Base-by-base conservation (phyloP, 1,140 invertebrate genomes). In the Pemphigus obesinymphae region DNA sequence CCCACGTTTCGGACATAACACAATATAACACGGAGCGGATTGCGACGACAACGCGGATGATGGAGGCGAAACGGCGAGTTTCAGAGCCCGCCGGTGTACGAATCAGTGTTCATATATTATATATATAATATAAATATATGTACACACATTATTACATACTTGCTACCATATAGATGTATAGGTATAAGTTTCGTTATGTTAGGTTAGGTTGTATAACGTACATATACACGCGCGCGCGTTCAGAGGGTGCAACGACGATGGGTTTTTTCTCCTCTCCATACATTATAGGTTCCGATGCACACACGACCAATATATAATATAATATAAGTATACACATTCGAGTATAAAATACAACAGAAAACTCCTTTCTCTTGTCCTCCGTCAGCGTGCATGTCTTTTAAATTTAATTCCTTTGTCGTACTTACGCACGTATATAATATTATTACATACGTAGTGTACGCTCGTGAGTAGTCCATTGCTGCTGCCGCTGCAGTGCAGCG, bases 401-500 rank as follows among this genome's bases (percentile, higher is more conserved):
- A 70, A 70, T 70, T 70, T 70, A 70, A 70, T 70, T 70, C 37
- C 66, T 70, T 70, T 70, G 66, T 70, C 66, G 63, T 34, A 26
- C 53, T 23, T 8, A 10, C 61, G 31, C 61, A 11, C 31, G 20
- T 29, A 13, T 8, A 31, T 61, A 61, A 29, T 61, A 61, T 61
- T 55, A 31, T 66, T 34, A 11, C 17, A 23, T 58, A 53, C n/a
- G 20, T 26, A 26, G 10, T 26, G 31, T 37, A 13, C 63, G 63
- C 63, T 17, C 61, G 66, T n/a, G 37, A n/a, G 34, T 43, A 40
- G 66, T 70, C 37, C 61, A 26, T 58, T 23, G 55, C 26, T 23
- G 48, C n/a, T 20, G 50, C n/a, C 26, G 58, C 17, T 26, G 58
- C 15, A 5, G 26, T 29, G 43, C 13, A 40, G n/a, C 37, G 10